Evolutionary conservation across 2,113 vertebrate species (phyloP), one percentile per base, ranked within the genome.

Genomic region (Sorex fumeus): DNA sequence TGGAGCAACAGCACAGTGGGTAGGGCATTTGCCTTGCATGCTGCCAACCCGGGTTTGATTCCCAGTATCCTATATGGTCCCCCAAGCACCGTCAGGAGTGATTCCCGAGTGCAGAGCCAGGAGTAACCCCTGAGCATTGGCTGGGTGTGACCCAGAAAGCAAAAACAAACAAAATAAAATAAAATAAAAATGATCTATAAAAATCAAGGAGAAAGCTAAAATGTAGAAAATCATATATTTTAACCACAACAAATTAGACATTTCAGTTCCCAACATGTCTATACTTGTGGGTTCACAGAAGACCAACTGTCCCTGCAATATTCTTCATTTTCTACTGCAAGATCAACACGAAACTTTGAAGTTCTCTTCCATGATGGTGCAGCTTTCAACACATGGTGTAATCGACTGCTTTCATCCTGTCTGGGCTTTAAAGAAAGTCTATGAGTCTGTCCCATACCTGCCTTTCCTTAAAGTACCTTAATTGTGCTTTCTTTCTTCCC

Each of bases 101-200:
- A 47, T 47, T 47, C 45, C 45, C 11, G 45, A 47, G 45, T 47
- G 45, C 45, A 47, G 45, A 47, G 45, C 45, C 45, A 47, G 45
- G 45, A 47, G 45, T 7, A 47, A 47, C 45, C 45, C 45, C 45
- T 47, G 45, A 47, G 45, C 45, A 47, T 47, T 47, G n/a, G 45
- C 45, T 11, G 45, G 45, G 45, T 47, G 45, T 47, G 45, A 47
- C 45, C 45, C 45, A 47, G 11, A 47, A 47, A 47, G 45, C 45
- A 47, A 47, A 47, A 47, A n/a, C n/a, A n/a, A n/a, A n/a, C n/a
- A n/a, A n/a, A n/a, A n/a, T n/a, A n/a, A n/a, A n/a, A n/a, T n/a
- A n/a, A n/a, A n/a, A n/a, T 57, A 57, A 57, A 92, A 72, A 72
- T 60, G 10, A 60, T 84, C 50, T 34, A 36, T 84, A 53, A 87